Percentiles rank a stretch among this genome's conserved stretches.
Evolutionary conservation across 2,113 vertebrate species (phyloP).

Genomic region (Cottus gobio): DNA sequence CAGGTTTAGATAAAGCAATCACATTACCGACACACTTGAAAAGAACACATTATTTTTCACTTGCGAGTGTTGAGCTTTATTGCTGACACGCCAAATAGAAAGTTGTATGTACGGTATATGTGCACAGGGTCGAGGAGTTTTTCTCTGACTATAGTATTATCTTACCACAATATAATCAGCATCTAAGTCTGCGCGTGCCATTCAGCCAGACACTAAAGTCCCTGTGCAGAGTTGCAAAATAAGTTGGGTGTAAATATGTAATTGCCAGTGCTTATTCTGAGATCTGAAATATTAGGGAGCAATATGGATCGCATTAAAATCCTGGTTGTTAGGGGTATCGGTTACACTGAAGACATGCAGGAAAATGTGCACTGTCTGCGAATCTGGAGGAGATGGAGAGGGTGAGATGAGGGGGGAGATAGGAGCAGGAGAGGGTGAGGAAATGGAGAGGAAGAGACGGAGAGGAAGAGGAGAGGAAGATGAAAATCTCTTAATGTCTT

Average conservation of each 20-base stretch:
- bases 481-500: slow-evolving; percentile 90
- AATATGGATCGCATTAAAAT: slow-evolving; percentile 84
- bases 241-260: slow-evolving; percentile 85
- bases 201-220: slow-evolving; percentile 68
- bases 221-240: slow-evolving; percentile 82
- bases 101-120: slow-evolving; percentile 68
- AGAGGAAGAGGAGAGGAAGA: slow-evolving; percentile 84
- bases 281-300: slow-evolving; percentile 84
- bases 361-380: slow-evolving; percentile 90
- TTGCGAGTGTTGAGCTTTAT: slow-evolving; percentile 66
- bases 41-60: slow-evolving; percentile 75
- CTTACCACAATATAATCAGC: slow-evolving; percentile 77
- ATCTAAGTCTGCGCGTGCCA: slow-evolving; percentile 67
- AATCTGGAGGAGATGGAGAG: slow-evolving; percentile 89
- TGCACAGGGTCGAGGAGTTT: slow-evolving; percentile 63
- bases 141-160: slow-evolving; percentile 76
- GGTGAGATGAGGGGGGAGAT: slow-evolving; percentile 84
- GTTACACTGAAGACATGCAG: slow-evolving; percentile 89
- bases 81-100: slow-evolving; percentile 80
- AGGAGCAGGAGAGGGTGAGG: slow-evolving; percentile 82
- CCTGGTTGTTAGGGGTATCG: slow-evolving; percentile 82
- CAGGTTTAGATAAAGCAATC: slow-evolving; percentile 81
- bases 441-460: slow-evolving; percentile 80
- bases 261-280: slow-evolving; percentile 84
- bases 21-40: slow-evolving; percentile 75